Percentiles rank a stretch among this genome's conserved stretches.
Conservation (phyloP, 2,888 invertebrate species). For the Cepaea hortensis region DNA sequence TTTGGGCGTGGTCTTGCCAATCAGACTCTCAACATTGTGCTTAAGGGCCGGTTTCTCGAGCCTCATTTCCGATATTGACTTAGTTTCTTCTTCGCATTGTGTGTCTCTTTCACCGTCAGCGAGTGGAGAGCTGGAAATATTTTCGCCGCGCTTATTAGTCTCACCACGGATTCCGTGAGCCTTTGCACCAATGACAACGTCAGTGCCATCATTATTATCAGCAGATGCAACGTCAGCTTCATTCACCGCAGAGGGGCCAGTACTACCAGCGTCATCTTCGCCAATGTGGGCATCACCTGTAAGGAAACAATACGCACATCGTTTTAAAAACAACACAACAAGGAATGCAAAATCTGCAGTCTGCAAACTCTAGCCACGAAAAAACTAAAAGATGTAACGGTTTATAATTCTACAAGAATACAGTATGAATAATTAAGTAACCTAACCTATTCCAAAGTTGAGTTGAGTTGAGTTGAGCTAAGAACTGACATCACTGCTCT, state of each 20-base stretch:
- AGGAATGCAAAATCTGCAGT: background rate
- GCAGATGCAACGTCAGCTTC: background rate
- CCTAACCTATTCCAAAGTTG: too few species aligned
- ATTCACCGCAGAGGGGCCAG: background rate
- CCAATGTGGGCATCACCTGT: conserved; percentile 8
- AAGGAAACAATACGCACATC: background rate
- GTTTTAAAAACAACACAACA: background rate
- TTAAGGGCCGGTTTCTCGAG: conserved; percentile 36
- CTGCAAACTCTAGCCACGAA: background rate
- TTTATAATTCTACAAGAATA: too few species aligned
- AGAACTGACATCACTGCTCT: too few species aligned
- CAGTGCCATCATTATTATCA: background rate
- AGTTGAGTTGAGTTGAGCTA: too few species aligned
- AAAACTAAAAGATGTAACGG: background rate
- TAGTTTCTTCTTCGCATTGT: background rate
- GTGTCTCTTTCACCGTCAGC: background rate
- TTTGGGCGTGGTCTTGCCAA: conserved; percentile 34
- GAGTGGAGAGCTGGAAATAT: background rate
- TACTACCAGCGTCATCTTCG: background rate
- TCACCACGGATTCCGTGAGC: background rate
- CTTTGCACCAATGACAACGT: background rate
- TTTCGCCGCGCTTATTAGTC: background rate
- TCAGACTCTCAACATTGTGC: conserved; percentile 45
- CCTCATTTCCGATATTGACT: background rate
- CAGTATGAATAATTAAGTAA: too few species aligned